phyloP scores from a whole-genome alignment of 2,113 vertebrate genomes.

The Malurus alboscapulatus region DNA sequence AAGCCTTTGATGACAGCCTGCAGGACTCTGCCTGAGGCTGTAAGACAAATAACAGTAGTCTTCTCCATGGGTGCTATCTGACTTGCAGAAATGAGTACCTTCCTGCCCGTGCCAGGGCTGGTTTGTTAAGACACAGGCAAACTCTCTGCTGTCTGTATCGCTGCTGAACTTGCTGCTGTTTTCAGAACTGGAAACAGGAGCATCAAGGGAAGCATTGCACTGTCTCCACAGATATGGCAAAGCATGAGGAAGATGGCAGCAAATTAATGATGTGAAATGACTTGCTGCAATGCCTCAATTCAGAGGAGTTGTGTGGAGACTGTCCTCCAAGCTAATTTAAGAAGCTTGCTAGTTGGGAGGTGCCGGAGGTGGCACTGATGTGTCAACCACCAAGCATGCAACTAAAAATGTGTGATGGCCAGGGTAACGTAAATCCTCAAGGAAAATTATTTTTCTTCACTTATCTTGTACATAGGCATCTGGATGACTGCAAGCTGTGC shows the following conservation, averaged over 20 bases:
- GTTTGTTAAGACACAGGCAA: neutral
- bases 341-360: neutral
- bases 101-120: neutral
- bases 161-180: neutral
- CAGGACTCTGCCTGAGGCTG: slow-evolving; percentile 29
- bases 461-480: neutral
- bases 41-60: slow-evolving; percentile 28
- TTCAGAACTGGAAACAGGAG: neutral
- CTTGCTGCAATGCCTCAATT: neutral
- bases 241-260: neutral
- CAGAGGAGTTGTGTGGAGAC: neutral
- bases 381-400: neutral
- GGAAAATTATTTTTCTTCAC: neutral
- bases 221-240: neutral
- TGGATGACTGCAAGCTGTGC: neutral
- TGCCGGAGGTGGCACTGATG: neutral
- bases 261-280: neutral
- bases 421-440: neutral
- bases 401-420: neutral
- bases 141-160: neutral
- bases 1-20: slow-evolving; percentile 46
- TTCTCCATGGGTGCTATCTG: slow-evolving; percentile 45
- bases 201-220: neutral
- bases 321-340: neutral
- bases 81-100: neutral